These are phyloP conservation scores for Actinia tenebrosa DNA, from an alignment of 64 coral and sea anemone species.

Conservation along the genomic window DNA sequence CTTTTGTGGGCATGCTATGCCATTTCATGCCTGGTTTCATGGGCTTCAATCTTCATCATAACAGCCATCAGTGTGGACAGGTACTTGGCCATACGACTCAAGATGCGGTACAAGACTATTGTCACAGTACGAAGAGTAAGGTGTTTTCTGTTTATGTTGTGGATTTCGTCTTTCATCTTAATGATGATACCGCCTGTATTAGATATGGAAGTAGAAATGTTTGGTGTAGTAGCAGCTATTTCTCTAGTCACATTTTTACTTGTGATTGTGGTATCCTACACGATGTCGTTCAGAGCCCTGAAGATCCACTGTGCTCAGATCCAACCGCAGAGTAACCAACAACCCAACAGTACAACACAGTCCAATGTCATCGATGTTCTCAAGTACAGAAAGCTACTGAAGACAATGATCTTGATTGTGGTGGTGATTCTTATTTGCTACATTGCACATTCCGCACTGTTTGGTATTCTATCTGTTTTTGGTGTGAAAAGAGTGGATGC, in stretches of 20 bases:
- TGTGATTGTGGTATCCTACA: not conserved
- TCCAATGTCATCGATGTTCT: constrained; percentile 1
- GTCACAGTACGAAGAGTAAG: constrained; percentile 3
- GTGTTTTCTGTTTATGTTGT: not conserved
- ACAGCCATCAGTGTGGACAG: constrained; percentile 5
- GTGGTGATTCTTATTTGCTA: not conserved
- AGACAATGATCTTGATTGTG: not conserved
- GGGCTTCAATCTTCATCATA: not conserved
- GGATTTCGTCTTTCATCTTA: not conserved
- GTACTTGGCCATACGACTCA: constrained; percentile 12
- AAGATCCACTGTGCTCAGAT: constrained; percentile 2
- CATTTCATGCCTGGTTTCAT: not conserved
- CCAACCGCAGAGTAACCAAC: not conserved
- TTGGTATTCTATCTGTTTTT: not conserved
- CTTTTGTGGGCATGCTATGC: not conserved
- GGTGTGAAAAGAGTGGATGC: not conserved
- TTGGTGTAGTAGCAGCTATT: not conserved
- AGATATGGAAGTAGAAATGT: not conserved
- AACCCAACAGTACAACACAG: not conserved
- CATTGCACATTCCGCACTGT: not conserved
- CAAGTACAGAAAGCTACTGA: constrained; percentile 7
- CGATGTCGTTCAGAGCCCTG: not conserved
- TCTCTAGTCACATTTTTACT: not conserved
- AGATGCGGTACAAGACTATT: not conserved
- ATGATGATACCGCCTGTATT: not conserved